Percentiles rank a stretch among this genome's conserved stretches.
phyloP scores from a whole-genome alignment of 2,888 invertebrate genomes.

The Cosmorhoe ocellata region DNA sequence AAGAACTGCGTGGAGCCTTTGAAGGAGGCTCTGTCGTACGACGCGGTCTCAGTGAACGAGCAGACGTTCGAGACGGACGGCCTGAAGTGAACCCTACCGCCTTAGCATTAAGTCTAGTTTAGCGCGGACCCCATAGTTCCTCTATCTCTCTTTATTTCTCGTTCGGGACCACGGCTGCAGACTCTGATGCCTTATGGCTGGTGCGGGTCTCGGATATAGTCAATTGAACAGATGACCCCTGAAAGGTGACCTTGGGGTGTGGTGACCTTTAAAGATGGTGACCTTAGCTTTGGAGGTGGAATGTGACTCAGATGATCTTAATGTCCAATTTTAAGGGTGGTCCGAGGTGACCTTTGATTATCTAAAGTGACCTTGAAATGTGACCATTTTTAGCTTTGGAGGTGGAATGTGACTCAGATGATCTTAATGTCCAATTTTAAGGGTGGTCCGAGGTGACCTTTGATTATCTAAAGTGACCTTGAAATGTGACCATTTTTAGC shows the following conservation, averaged over 20 bases:
- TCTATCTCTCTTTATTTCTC: conserved; percentile 41
- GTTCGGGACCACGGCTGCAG: conserved; percentile 29
- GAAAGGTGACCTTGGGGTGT: background rate
- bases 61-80: conserved; percentile 79
- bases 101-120: conserved; percentile 30
- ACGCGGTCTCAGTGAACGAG: conserved; percentile 91
- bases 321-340: too few species aligned
- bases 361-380: too few species aligned
- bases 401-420: too few species aligned
- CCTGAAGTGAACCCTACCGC: conserved; percentile 51
- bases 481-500: background rate
- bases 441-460: too few species aligned
- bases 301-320: too few species aligned
- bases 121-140: conserved; percentile 44
- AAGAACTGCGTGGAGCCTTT: conserved; percentile 92
- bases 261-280: too few species aligned
- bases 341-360: background rate
- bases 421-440: too few species aligned
- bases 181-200: conserved; percentile 5
- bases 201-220: conserved; percentile 34
- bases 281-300: too few species aligned
- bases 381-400: too few species aligned
- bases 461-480: too few species aligned
- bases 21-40: conserved; percentile 89
- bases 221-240: conserved; percentile 19